Base-by-base conservation (phyloP, 2,888 invertebrate genomes). In the Frankliniella fusca region DNA sequence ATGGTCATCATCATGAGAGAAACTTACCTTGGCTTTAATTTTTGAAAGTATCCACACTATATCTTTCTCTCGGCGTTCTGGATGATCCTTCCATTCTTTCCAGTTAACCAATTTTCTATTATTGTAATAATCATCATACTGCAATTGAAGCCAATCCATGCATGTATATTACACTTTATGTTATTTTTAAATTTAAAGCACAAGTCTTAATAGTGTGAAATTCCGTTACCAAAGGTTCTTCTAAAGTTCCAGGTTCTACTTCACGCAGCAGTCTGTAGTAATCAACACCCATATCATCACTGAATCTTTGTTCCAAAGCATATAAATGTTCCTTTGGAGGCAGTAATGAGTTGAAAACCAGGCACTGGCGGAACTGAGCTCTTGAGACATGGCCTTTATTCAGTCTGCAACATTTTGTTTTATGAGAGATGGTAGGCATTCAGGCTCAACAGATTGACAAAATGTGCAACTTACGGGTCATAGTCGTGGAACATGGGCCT, bases 251-350 rank as follows among this genome's bases (percentile, higher is more conserved):
- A 0, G 90, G 87, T 84, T 91, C 90, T 27, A 92, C 91, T 88
- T 94, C 94, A 83, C 91, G 90, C 82, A 95, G 88, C 85, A 95
- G 92, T 85, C 90, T 90, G 84, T 90, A 90, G 86, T 94, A 95
- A 89, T 92, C 92, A 87, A 95, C 94, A 38, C 94, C 95, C 86
- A 92, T 88, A 86, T 94, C 93, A 87, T 94, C 93, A 84, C 92
- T 91, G 88, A 93, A 94, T 84, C 93, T 90, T 85, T 90, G 90
- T 86, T 94, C 92, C 80, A 95, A 89, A 28, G 94, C 92, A 83
- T 91, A 91, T 82, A 93, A 87, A 86, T 94, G 94, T 85, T 91
- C 90, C 80, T 90, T 90, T 0, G 93, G 90, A 11, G 93, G 89
- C 83, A 94, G 89, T 86, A 94, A 92, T 83, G 93, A 92, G 85